A percentile compares a stretch with the other conserved stretches of the same genome.
These are phyloP conservation scores for Triplophysa rosa DNA, from an alignment of 2,113 vertebrate genomes.

Conservation along the genomic window DNA sequence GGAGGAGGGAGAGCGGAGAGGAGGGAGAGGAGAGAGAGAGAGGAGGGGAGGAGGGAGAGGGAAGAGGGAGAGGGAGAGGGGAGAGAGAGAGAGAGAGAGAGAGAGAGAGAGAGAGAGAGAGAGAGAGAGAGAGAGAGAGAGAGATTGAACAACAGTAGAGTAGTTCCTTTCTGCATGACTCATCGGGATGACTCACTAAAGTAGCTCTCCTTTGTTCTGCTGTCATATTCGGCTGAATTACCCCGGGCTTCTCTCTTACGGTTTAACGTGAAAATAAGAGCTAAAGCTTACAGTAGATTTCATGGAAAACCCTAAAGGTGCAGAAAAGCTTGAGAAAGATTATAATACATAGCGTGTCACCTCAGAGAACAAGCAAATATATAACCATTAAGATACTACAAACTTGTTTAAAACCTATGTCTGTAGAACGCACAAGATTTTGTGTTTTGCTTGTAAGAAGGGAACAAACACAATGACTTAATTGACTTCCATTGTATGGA, in stretches of 20 bases:
- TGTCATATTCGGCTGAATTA: slow-evolving; percentile 72
- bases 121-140: too few species aligned
- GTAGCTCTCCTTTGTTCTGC: slow-evolving; percentile 72
- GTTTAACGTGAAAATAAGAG: slow-evolving; percentile 46
- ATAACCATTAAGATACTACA: too few species aligned
- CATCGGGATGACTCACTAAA: slow-evolving; percentile 76
- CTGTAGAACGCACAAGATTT: too few species aligned
- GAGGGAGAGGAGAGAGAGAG: not conserved
- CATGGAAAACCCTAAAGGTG: not conserved
- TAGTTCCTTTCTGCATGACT: slow-evolving; percentile 70
- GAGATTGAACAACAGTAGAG: slow-evolving; percentile 66
- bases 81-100: not conserved
- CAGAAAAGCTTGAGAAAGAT: not conserved
- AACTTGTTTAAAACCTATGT: too few species aligned
- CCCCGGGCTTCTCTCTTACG: slow-evolving; percentile 54
- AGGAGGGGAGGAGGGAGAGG: too few species aligned
- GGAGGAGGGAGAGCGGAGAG: too few species aligned
- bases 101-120: slow-evolving; percentile 23
- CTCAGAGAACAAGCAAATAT: not conserved
- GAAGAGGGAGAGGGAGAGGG: not conserved
- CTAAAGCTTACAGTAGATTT: not conserved
- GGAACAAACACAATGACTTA: too few species aligned
- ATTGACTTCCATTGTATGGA: too few species aligned
- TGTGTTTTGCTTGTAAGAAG: too few species aligned
- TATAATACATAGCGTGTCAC: not conserved